These are phyloP conservation scores for Tridacna gigas DNA, from an alignment of 2,888 invertebrate species.

Conservation along the genomic window DNA sequence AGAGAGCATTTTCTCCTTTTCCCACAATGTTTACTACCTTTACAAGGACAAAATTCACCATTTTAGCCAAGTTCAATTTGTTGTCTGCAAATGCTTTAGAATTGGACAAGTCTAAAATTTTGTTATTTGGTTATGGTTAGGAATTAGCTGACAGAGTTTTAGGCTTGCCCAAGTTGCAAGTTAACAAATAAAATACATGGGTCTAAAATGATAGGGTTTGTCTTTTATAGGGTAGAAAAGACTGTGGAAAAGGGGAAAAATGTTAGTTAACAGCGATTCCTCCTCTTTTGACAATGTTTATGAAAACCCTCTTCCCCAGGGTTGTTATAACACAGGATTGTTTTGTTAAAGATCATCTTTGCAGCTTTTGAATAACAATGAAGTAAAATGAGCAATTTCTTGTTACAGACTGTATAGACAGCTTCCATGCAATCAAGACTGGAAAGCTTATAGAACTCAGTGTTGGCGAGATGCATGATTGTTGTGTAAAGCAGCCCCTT, in stretches of 20 bases:
- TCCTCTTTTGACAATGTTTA: not conserved
- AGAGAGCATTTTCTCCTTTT: too few relatives aligned
- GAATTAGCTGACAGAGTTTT: too few relatives aligned
- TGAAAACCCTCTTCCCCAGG: not conserved
- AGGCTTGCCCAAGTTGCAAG: too few relatives aligned
- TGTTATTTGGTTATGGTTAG: too few relatives aligned
- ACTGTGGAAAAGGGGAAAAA: not conserved
- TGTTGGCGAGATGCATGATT: conserved; percentile 64
- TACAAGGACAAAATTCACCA: not conserved
- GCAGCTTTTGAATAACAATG: too few relatives aligned
- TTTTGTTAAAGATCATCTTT: too few relatives aligned
- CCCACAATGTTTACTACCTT: too few relatives aligned
- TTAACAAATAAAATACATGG: too few relatives aligned
- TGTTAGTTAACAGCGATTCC: not conserved
- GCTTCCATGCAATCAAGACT: conserved; percentile 59
- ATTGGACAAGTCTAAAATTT: not conserved
- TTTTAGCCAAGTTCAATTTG: not conserved
- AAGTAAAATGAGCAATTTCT: too few relatives aligned
- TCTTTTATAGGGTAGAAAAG: not conserved
- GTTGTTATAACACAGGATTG: too few relatives aligned
- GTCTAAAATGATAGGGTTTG: too few relatives aligned
- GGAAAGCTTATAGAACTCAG: conserved; percentile 60
- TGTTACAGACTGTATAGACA: conserved; percentile 67
- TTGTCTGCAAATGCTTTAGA: not conserved
- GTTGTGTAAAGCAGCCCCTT: conserved; percentile 52